Percentiles rank a stretch among this genome's conserved stretches.
Evolutionary conservation across 2,113 vertebrate genomes (phyloP).

Genomic region (Ceyx margarethae): DNA sequence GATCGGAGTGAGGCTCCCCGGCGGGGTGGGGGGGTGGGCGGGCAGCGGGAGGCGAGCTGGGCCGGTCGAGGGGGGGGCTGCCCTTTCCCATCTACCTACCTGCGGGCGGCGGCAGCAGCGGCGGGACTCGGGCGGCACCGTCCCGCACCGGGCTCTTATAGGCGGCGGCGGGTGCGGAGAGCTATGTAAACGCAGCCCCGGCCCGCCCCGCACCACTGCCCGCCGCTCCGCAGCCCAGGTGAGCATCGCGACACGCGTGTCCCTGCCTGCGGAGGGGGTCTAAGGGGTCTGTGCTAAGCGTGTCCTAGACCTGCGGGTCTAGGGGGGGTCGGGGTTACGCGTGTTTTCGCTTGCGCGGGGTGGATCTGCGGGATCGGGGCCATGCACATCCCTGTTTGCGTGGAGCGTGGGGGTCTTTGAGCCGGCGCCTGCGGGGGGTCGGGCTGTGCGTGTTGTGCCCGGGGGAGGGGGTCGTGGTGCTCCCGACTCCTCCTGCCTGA

Average conservation of each 20-base stretch:
- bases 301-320: neutral
- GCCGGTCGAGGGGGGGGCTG: neutral
- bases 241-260: neutral
- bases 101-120: neutral
- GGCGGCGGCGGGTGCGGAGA: neutral
- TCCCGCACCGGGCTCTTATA: neutral
- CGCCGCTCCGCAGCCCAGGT: neutral
- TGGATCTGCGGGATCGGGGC: no score
- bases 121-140: neutral
- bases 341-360: neutral
- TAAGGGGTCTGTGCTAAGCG: neutral
- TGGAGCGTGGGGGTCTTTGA: neutral
- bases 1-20: no score
- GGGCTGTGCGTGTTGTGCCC: fast-evolving
- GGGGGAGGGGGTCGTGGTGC: fast-evolving
- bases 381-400: neutral
- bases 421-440: neutral
- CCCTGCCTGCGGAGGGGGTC: neutral
- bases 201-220: neutral
- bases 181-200: neutral
- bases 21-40: neutral
- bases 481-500: neutral
- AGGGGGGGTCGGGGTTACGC: neutral
- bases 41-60: neutral
- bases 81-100: neutral